Base-by-base conservation (phyloP, 2,797 vertebrate genomes). In the Lepus townsendii region DNA sequence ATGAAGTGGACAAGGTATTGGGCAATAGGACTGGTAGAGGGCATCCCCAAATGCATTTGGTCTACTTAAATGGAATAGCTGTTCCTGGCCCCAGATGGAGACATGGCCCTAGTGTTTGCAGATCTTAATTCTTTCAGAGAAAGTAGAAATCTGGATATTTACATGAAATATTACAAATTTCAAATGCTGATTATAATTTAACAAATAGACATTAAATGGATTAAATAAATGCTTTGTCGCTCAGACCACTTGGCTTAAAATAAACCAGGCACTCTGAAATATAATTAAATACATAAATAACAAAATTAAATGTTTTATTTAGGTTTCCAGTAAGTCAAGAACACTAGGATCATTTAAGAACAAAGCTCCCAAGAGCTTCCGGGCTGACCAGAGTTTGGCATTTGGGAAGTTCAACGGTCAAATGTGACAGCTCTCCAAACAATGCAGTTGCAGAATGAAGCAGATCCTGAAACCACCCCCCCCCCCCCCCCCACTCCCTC, bases 101-200 rank as follows among this genome's bases (percentile, higher is more conserved):
- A 75, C 30, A 83, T 1, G 38, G 20, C 12, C 20, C 10, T 50
- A 80, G 30, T 88, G 50, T 77, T 82, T 73, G 19, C 20, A 80
- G 14, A 82, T 66, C 50, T 88, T 72, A 38, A 13, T 79, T 35
- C 30, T 65, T 63, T 9, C 12, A 76, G 76, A 75, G 77, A 62
- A 84, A 84, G 10, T 11, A 83, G 52, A 87, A 94, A 88, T 79
- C 4, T 78, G 54, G 20, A 73, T 79, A n/a, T 35, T 35, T 91
- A 83, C 13, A 42, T 71, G 27, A 86, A 91, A 83, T 83, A 30
- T 92, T 93, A 17, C 57, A 88, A 94, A 90, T 82, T 95, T 94
- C 47, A 95, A 73, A 82, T 32, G 27, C 14, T 82, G 69, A 50
- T 1, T 9, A 30, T 79, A 72, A 88, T 75, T 88, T 93, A 65